Evolutionary conservation across 2,888 invertebrate genomes (phyloP).

Genomic region (Cosmorhoe ocellata): DNA sequence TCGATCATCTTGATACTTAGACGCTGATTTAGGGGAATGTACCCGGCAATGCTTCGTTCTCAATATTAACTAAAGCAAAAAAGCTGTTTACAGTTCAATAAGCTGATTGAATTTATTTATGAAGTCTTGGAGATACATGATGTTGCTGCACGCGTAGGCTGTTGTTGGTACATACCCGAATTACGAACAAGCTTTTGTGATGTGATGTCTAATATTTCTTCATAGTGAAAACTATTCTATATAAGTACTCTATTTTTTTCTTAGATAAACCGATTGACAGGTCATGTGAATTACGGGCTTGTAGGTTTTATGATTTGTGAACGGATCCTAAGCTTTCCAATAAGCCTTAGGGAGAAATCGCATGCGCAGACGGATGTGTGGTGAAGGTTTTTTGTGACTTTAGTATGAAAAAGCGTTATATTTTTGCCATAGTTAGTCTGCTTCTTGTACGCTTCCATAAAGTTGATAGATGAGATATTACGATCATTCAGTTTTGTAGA

Average conservation of each 20-base stretch:
- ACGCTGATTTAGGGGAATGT: conserved; percentile 72
- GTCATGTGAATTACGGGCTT: conserved; percentile 46
- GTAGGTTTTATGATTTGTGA: conserved; percentile 40
- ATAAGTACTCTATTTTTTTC: conserved; percentile 30
- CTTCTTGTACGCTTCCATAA: conserved; percentile 74
- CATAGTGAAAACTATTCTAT: conserved; percentile 29
- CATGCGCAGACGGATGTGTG: conserved; percentile 68
- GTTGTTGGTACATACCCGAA: conserved; percentile 71
- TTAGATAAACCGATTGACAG: conserved; percentile 30
- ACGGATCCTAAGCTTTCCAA: conserved; percentile 29
- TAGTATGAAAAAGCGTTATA: conserved; percentile 53
- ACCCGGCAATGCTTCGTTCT: conserved; percentile 48
- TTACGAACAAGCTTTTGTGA: conserved; percentile 76
- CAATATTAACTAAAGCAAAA: conserved; percentile 14
- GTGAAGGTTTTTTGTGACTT: conserved; percentile 73
- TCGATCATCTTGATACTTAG: conserved; percentile 72
- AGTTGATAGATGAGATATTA: conserved; percentile 64
- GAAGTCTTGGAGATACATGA: conserved; percentile 4
- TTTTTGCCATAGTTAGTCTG: conserved; percentile 67
- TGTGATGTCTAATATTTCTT: conserved; percentile 67
- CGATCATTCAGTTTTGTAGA: conserved; percentile 65
- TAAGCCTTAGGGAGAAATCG: conserved; percentile 54
- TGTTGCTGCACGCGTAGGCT: conserved; percentile 24
- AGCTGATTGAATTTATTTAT: conserved; percentile 7
- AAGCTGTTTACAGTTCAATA: conserved; percentile 19